Evolutionary conservation across 1,140 invertebrate species (phyloP), one percentile per base, ranked within the genome.

Genomic region (Scaptomyza montana): DNA sequence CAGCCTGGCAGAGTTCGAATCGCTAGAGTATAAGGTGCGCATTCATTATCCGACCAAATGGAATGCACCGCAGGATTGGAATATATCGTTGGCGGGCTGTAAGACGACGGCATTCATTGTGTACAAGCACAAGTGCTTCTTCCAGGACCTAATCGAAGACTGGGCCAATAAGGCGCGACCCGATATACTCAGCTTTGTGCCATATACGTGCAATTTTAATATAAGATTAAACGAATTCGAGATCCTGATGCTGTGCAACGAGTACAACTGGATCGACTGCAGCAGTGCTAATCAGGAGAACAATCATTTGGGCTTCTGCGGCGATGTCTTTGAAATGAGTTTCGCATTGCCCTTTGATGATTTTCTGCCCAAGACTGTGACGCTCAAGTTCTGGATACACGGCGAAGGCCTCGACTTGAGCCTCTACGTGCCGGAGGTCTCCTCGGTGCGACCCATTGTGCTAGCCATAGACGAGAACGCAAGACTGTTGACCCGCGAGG

Each of bases 211-310:
- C 95, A 96, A 97, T 90, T 96, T 99, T 76, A 97, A 95, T 74
- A 93, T 99, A 45, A 93, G 97, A 0, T 93, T 99, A 5, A 98
- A 99, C 92, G 97, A 99, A 91, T 99, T 99, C 93, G 98, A 99
- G 93, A 93, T 99, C 2, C 94, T 99, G 0, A 98, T 98, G 47
- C 92, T 98, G 7, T 96, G 97, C 68, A 99, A 99, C 93, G 97
- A 99, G 91, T 98, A 98, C 91, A 99, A 99, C 92, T 99, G 98
- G 99, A 97, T 99, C 77, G 98, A 99, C 92, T 99, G 98, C 80
- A 98, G 97, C 50, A 98, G 97, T 45, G 97, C 97, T 49, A 96
- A 97, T 89, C 97, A 98, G 92, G 98, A 99, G 93, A 99, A 99
- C 92, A 96, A 96, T 86, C 97, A 98, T 89, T 94, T 99, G 62